These are phyloP conservation scores for Hoplodrina ambigua DNA, from an alignment of 2,888 invertebrate genomes.

Conservation along the genomic window DNA sequence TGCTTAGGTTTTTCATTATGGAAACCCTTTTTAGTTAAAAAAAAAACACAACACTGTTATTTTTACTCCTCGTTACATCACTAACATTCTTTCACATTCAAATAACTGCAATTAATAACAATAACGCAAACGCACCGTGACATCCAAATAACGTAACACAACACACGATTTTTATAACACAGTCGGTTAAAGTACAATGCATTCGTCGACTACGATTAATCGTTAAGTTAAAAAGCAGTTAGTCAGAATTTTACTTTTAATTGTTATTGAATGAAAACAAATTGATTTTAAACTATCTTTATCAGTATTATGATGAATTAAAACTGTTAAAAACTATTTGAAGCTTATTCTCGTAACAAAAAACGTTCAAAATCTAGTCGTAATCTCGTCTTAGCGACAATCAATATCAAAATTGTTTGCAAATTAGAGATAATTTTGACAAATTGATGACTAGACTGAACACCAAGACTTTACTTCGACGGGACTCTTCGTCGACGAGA, in stretches of 20 bases:
- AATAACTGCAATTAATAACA: conserved; percentile 36
- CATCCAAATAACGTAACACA: conserved; percentile 28
- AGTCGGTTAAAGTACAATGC: conserved; percentile 26
- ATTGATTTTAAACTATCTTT: conserved; percentile 14
- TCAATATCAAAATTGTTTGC: too few species aligned
- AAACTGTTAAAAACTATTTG: background rate
- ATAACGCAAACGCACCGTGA: conserved; percentile 34
- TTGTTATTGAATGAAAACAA: background rate
- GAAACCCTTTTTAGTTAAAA: too few species aligned
- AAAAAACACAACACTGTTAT: background rate
- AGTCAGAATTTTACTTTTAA: conserved; percentile 11
- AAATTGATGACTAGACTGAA: too few species aligned
- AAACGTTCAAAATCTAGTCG: too few species aligned
- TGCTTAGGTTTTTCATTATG: too few species aligned
- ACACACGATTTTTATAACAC: conserved; percentile 18
- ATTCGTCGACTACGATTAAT: conserved; percentile 53
- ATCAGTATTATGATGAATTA: conserved; percentile 36
- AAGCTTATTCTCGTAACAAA: too few species aligned
- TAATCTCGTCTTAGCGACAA: too few species aligned
- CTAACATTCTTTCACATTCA: conserved; percentile 11
- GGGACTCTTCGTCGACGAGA: too few species aligned
- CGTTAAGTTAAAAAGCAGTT: conserved; percentile 48
- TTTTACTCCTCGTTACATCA: conserved; percentile 3
- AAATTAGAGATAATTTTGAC: too few species aligned
- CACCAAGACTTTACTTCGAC: too few species aligned